Conservation (phyloP, 2,888 invertebrate species). For the Myathropa florea region DNA sequence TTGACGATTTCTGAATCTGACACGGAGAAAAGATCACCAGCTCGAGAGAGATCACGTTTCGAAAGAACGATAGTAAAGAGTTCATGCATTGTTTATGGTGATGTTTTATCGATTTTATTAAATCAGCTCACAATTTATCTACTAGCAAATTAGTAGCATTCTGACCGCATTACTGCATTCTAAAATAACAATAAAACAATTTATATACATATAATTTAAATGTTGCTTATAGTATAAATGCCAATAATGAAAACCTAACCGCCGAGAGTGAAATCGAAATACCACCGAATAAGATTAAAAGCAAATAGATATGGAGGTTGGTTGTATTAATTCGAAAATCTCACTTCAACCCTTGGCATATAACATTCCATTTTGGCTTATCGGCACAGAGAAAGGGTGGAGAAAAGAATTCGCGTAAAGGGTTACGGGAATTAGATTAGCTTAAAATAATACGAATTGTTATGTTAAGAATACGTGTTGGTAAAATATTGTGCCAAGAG, state of each 20-base stretch:
- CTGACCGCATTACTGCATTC: not conserved
- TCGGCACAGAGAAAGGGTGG: conserved; percentile 13
- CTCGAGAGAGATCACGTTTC: conserved; percentile 93
- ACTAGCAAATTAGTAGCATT: conserved; percentile 26
- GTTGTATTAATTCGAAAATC: conserved; percentile 44
- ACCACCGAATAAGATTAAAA: not conserved
- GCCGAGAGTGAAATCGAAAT: conserved; percentile 7
- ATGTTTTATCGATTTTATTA: not conserved
- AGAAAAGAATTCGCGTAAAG: conserved; percentile 36
- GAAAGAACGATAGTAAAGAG: conserved; percentile 94
- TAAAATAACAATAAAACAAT: not conserved
- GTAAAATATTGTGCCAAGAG: not conserved
- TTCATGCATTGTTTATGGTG: conserved; percentile 88
- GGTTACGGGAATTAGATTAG: conserved; percentile 63
- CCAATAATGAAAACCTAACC: not conserved
- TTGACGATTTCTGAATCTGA: conserved; percentile 92
- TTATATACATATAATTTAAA: not conserved
- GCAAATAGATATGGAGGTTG: conserved; percentile 3
- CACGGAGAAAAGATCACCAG: conserved; percentile 94
- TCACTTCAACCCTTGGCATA: conserved; percentile 42
- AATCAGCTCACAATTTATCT: conserved; percentile 4
- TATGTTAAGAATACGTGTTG: not conserved
- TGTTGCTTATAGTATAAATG: not conserved
- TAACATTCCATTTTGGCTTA: conserved; percentile 55
- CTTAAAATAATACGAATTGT: conserved; percentile 21